Conservation (phyloP, 2,113 vertebrate genomes). For the Phalacrocorax brasilianus region DNA sequence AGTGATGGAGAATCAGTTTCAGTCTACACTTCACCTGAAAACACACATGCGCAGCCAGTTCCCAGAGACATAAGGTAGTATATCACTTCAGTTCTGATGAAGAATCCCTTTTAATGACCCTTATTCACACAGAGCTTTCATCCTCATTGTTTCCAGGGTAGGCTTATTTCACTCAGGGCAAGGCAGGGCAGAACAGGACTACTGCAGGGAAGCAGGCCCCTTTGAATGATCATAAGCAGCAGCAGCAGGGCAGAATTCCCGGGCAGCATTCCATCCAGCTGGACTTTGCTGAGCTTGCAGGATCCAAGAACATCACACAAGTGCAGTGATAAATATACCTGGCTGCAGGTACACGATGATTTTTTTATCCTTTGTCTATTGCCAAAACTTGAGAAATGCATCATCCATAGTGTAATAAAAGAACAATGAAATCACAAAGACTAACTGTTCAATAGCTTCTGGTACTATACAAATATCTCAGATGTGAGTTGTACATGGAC, state of each 20-base stretch:
- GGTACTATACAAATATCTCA: neutral
- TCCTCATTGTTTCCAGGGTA: neutral
- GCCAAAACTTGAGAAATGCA: neutral
- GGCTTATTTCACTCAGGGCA: neutral
- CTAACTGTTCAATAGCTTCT: neutral
- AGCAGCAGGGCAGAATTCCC: neutral
- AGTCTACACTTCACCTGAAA: neutral
- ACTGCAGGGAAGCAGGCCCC: neutral
- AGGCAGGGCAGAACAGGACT: neutral
- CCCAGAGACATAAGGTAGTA: neutral
- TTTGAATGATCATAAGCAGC: neutral
- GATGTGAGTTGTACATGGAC: neutral
- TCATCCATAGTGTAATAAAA: neutral
- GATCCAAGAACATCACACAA: neutral
- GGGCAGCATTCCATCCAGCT: neutral
- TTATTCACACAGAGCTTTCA: neutral
- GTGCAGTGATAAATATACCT: neutral
- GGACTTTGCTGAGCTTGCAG: neutral
- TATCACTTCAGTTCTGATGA: neutral
- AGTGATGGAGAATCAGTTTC: neutral
- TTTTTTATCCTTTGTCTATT: neutral
- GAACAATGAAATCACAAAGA: neutral
- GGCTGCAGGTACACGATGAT: neutral
- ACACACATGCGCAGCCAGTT: neutral
- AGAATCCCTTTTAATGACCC: neutral